Evolutionary conservation across 2,797 vertebrate species (phyloP), one percentile per base, ranked within the genome.

Genomic region (Micrastur ruficollis): DNA sequence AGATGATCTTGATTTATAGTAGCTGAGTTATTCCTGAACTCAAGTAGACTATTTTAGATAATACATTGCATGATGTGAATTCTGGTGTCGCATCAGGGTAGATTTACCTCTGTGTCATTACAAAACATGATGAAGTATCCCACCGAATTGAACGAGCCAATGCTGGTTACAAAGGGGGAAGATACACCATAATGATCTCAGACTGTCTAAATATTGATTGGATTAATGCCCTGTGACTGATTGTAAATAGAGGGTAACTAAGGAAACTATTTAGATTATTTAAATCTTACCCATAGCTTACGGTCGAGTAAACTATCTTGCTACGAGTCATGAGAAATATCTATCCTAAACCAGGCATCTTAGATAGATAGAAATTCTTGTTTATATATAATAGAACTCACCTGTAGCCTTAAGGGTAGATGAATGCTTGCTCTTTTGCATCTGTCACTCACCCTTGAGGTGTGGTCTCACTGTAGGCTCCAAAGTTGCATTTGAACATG

Each of bases 141-240:
- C 55, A 65, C 26, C 34, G 63, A 59, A 1, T 1, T 62, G 65
- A 42, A 55, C 0, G 1, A 93, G 21, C 14, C 59, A 40, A 0
- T 20, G 32, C 66, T 55, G 52, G 14, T 68, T 42, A 9, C 40
- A 62, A 15, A 66, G 40, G 10, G 23, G 50, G 26, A 38, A 40
- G n/a, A 20, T 14, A 15, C 2, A 67, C 14, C 2, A 0, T 3
- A 44, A 23, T 21, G 17, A 83, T 32, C 53, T 38, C 72, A 70
- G 40, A 14, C 31, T 71, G 58, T 49, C 65, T 71, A 12, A 56
- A 53, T 49, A 88, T 38, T 71, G 79, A 72, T 74, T 67, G 49
- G 15, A 71, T 63, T 62, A 29, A 46, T 52, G 29, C 13, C n/a
- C 44, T 55, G n/a, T 58, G 56, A 49, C 63, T 59, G 47, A 58